Conservation (phyloP, 2,888 invertebrate genomes). For the Rhamnusium bicolor region DNA sequence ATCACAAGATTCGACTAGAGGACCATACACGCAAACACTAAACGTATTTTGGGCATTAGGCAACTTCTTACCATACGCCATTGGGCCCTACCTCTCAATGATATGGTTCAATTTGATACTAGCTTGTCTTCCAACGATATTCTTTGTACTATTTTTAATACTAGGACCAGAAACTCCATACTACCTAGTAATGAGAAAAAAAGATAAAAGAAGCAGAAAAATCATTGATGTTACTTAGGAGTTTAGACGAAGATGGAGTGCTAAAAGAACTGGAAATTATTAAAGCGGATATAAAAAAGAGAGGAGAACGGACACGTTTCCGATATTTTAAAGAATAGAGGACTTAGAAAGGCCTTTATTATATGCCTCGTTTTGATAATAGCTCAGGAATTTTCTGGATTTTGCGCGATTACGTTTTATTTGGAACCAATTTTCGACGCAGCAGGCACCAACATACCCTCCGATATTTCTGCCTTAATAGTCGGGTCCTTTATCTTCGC, state of each 20-base stretch:
- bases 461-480: constrained; percentile 81
- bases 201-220: constrained; percentile 74
- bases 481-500: constrained; percentile 82
- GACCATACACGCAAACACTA: constrained; percentile 78
- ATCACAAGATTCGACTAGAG: constrained; percentile 82
- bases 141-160: constrained; percentile 74
- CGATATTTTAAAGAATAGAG: constrained; percentile 77
- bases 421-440: constrained; percentile 80
- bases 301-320: constrained; percentile 71
- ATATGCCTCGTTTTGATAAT: constrained; percentile 81
- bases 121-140: constrained; percentile 71
- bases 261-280: constrained; percentile 74
- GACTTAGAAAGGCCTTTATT: constrained; percentile 83
- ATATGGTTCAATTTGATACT: constrained; percentile 73
- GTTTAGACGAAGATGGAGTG: constrained; percentile 62
- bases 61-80: constrained; percentile 79
- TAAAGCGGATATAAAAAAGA: constrained; percentile 64
- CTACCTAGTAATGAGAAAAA: constrained; percentile 76
- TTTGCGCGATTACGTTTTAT: constrained; percentile 50
- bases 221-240: constrained; percentile 77
- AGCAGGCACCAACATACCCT: constrained; percentile 77
- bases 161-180: constrained; percentile 88
- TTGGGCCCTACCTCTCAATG: constrained; percentile 82
- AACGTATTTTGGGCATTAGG: constrained; percentile 82
- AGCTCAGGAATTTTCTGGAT: constrained; percentile 86